Percentiles rank a stretch among this genome's conserved stretches.
Conservation (phyloP, 2,113 vertebrate genomes). For the Atherinomorus stipes region DNA sequence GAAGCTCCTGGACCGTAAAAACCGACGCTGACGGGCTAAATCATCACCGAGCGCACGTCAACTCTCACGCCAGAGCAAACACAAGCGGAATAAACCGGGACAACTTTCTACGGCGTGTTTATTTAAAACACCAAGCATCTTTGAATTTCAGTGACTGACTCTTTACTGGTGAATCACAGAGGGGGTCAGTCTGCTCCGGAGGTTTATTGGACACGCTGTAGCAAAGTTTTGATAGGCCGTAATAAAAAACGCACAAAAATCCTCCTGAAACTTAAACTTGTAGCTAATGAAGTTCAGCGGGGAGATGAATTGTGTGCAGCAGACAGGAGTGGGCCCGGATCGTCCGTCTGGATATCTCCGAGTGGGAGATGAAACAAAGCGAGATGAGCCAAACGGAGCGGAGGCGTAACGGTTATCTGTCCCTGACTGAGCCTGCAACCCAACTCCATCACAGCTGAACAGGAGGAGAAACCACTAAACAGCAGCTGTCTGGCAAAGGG, state of each 20-base stretch:
- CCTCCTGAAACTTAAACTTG: constrained; percentile 29
- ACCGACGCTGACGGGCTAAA: background rate
- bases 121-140: background rate
- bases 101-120: too few species aligned
- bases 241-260: background rate
- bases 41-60: background rate
- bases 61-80: background rate
- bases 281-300: constrained; percentile 37
- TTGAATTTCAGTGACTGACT: background rate
- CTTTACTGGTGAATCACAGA: background rate
- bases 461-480: constrained; percentile 50
- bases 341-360: constrained; percentile 53
- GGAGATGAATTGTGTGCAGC: constrained; percentile 55
- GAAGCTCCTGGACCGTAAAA: constrained; percentile 12
- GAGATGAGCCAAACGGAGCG: constrained; percentile 53
- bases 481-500: constrained; percentile 56
- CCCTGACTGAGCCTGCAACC: constrained; percentile 48
- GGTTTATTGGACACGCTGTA: constrained; percentile 1
- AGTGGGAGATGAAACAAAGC: constrained; percentile 63
- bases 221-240: background rate
- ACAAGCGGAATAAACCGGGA: too few species aligned
- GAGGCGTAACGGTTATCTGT: constrained; percentile 62
- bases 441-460: constrained; percentile 50
- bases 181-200: background rate
- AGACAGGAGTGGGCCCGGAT: constrained; percentile 62